Evolutionary conservation across 2,888 invertebrate species (phyloP), one percentile per base, ranked within the genome.

Genomic region (Caenorhabditis sp.): DNA sequence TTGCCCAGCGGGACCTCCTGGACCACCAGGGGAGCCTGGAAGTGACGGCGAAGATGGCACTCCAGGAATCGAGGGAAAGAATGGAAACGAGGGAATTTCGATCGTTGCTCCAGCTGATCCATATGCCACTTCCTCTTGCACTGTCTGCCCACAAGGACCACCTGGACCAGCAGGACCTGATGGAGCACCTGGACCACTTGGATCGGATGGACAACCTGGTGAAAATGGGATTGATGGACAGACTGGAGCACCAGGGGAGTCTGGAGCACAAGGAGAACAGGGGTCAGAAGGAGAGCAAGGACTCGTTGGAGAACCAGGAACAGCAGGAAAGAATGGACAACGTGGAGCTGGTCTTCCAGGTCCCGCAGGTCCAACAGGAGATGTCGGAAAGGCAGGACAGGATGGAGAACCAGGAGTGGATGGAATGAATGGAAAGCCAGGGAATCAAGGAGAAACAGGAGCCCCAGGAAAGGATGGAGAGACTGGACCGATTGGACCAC

Each of bases 311-410:
- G 38, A 59, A 10, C 16, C 51, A 14, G 76, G 76, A 26, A 14
- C 24, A 10, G 19, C 76, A 6, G 76, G 76, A 69, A 69, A 77
- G 66, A 77, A 77, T 44, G 77, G 77, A 54, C 61, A 77, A 44
- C 38, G 54, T 19, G 77, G 77, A 54, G 7, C 51, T 1, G 77
- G 77, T 10, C 28, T 54, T 12, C 77, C 69, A 41, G 77, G 77
- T 24, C 61, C 77, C 12, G 19, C 19, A 5, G 77, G 77, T 41
- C 51, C 77, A 28, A 22, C 38, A 3, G 77, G 77, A 44, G 19
- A 12, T 3, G 35, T 26, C 41, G 77, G 77, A 69, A 31, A 19
- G 2, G 28, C 31, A 12, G 77, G 77, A 63, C 51, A 69, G 4
- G 31, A 69, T 26, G 77, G 77, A 69, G 31, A 69, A n/a, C 22